A percentile compares a stretch with the other conserved stretches of the same genome.
phyloP scores from a whole-genome alignment of 1,140 invertebrate genomes.

The Chlorops oryzae region DNA sequence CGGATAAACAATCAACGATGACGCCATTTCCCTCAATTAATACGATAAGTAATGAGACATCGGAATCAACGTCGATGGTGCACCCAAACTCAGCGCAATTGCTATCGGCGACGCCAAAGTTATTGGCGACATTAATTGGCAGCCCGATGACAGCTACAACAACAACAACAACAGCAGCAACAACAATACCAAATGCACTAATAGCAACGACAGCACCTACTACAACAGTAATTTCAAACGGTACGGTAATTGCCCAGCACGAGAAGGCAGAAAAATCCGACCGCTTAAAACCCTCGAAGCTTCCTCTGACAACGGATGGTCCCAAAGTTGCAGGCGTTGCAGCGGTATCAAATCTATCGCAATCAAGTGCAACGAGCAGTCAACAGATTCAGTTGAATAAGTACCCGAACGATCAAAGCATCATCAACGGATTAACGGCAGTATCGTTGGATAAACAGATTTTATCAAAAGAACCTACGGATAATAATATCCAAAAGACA shows the following conservation, averaged over 20 bases:
- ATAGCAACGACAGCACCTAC: conserved; percentile 13
- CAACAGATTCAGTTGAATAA: conserved; percentile 28
- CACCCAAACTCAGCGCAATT: neutral
- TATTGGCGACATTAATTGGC: neutral
- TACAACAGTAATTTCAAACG: conserved; percentile 14
- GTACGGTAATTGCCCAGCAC: conserved; percentile 3
- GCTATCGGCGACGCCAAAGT: neutral
- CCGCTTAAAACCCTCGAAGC: no score
- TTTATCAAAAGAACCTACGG: no score
- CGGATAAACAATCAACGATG: no score
- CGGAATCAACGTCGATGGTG: no score
- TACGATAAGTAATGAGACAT: no score
- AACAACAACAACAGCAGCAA: neutral
- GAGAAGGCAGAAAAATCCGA: conserved; percentile 3
- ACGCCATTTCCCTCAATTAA: no score
- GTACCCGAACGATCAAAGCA: conserved; percentile 32
- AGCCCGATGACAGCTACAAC: conserved; percentile 6
- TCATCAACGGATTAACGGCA: conserved; percentile 26
- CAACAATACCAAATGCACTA: conserved; percentile 9
- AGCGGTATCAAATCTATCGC: conserved; percentile 24
- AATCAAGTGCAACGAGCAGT: conserved; percentile 19
- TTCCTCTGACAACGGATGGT: neutral
- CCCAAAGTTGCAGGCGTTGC: neutral
- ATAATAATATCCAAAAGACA: conserved; percentile 34
- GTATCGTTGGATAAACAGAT: conserved; percentile 27